Conservation (phyloP, 2,888 invertebrate genomes). For the Eugnorisma glareosa region DNA sequence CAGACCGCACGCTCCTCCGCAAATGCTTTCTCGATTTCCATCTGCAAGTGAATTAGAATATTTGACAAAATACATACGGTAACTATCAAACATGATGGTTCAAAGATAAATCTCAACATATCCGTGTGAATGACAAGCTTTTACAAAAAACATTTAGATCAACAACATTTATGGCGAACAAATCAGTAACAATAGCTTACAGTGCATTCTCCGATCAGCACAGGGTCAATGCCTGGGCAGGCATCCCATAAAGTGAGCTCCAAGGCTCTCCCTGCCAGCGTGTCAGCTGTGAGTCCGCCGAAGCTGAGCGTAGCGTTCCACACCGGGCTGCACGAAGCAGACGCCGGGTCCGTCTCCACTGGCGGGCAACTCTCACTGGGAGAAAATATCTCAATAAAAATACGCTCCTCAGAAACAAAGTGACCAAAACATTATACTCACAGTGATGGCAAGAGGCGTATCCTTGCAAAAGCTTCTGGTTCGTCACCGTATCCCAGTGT, state of each 20-base stretch:
- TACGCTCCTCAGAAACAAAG: background rate
- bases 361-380: slow-evolving; percentile 93
- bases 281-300: slow-evolving; percentile 94
- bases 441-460: slow-evolving; percentile 95
- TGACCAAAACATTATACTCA: slow-evolving; percentile 83
- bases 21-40: slow-evolving; percentile 95
- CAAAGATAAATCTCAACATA: background rate
- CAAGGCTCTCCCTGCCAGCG: slow-evolving; percentile 94
- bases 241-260: slow-evolving; percentile 97
- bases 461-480: slow-evolving; percentile 96
- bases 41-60: slow-evolving; percentile 72
- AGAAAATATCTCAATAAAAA: slow-evolving; percentile 6
- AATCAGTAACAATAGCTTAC: slow-evolving; percentile 76
- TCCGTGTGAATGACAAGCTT: background rate
- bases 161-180: background rate
- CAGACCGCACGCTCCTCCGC: slow-evolving; percentile 97
- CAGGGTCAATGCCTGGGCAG: slow-evolving; percentile 95
- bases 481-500: slow-evolving; percentile 93
- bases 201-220: slow-evolving; percentile 95
- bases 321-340: slow-evolving; percentile 96
- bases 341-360: slow-evolving; percentile 96
- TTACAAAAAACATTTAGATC: background rate
- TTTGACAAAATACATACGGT: background rate
- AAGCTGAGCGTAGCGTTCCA: slow-evolving; percentile 98
- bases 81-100: background rate